Percentiles rank a stretch among this genome's conserved stretches.
Conservation (phyloP, 2,888 invertebrate species). For the Eristalis arbustorum region DNA sequence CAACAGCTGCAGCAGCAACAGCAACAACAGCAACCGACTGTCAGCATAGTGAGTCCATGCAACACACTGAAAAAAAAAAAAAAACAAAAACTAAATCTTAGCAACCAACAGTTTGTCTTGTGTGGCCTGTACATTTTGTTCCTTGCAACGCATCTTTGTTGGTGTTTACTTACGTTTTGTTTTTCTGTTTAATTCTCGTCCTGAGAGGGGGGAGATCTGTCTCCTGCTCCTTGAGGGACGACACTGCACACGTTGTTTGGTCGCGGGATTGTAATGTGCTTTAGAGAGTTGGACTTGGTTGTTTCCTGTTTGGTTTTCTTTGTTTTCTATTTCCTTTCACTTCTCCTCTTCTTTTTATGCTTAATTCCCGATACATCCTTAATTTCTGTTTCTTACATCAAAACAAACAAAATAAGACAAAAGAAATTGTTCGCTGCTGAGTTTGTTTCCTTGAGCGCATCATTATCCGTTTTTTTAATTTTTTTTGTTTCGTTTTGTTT, state of each 20-base stretch:
- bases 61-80: constrained; percentile 41
- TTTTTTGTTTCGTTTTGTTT: neutral
- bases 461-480: constrained; percentile 29
- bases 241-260: constrained; percentile 65
- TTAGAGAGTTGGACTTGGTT: constrained; percentile 59
- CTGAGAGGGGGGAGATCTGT: constrained; percentile 37
- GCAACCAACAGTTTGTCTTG: constrained; percentile 65
- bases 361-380: neutral
- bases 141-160: constrained; percentile 69
- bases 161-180: constrained; percentile 4
- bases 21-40: constrained; percentile 73
- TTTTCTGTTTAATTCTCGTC: constrained; percentile 30
- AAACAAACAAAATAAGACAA: neutral
- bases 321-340: constrained; percentile 3
- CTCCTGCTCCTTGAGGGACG: constrained; percentile 49
- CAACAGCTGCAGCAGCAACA: constrained; percentile 73
- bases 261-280: constrained; percentile 67
- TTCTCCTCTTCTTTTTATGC: constrained; percentile 11
- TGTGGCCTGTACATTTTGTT: constrained; percentile 70
- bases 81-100: constrained; percentile 49
- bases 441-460: constrained; percentile 56
- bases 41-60: constrained; percentile 79
- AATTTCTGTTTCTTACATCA: constrained; percentile 18
- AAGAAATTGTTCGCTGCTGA: constrained; percentile 33
- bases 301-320: neutral